Conservation (phyloP, 2,888 invertebrate species). For the Lycophotia porphyrea region DNA sequence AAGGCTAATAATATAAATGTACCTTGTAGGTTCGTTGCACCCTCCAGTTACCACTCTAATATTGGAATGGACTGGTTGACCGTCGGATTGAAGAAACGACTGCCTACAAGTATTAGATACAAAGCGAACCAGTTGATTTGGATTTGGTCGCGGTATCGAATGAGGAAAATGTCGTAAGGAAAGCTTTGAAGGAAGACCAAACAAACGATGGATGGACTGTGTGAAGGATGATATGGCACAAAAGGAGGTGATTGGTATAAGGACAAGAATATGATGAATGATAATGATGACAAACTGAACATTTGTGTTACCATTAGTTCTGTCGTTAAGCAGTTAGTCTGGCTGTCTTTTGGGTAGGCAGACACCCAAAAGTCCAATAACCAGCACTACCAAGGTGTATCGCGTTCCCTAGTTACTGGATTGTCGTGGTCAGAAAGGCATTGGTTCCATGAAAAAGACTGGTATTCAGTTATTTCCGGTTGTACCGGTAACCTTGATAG, state of each 20-base stretch:
- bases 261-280: no score
- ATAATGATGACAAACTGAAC: background rate
- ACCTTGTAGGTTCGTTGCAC: background rate
- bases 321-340: background rate
- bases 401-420: background rate
- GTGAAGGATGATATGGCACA: no score
- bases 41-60: constrained; percentile 20
- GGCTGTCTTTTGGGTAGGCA: background rate
- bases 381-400: background rate
- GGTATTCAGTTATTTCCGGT: background rate
- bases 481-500: background rate
- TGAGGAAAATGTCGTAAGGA: no score
- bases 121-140: no score
- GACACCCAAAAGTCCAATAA: background rate
- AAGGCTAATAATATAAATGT: background rate
- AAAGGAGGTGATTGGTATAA: no score
- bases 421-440: background rate
- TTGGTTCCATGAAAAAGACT: background rate
- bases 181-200: no score
- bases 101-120: background rate
- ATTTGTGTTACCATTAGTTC: background rate
- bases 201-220: no score
- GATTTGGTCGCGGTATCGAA: no score
- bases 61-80: constrained; percentile 19
- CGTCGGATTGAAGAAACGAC: background rate